Base-by-base conservation (phyloP, 2,797 vertebrate species). In the Gambelia wislizenii region DNA sequence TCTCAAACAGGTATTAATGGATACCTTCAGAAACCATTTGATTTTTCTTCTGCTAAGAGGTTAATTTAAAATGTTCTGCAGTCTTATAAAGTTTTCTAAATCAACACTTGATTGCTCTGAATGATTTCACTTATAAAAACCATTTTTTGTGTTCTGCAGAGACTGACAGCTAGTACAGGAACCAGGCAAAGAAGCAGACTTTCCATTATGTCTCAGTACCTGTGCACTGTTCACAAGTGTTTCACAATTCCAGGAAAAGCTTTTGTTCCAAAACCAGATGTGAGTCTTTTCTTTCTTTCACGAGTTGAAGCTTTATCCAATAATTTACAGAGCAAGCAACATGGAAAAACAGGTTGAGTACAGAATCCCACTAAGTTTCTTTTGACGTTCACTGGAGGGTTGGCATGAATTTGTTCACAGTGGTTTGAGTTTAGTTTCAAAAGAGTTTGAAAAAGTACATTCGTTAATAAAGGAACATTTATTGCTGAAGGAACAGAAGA, bases 181-280 rank as follows among this genome's bases (percentile, higher is more conserved):
- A 97, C 97, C 95, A 97, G 78, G 49, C 98, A 99, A 89, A 97
- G 98, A 83, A 98, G 99, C 92, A 98, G 99, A n/a, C 97, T 99
- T 80, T 99, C 99, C 61, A 30, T 99, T 85, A 99, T 99, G 98
- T 96, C 98, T 82, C 99, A 99, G 96, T 97, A 98, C 94, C 98
- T 99, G 89, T 99, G 98, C 94, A 95, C 88, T 0, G 98, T 99
- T 56, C 96, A 94, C 84, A 98, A 96, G 93, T 90, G 98, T 95
- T 98, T 99, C 69, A 94, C 97, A 59, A 99, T 99, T 96, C 98
- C 99, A 0, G 99, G 99, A 61, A 95, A 95, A 84, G 99, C 99
- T 75, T 99, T 99, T 69, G 92, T 99, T 92, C 99, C 99, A 89
- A 98, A 98, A 93, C 99, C 99, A 70, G 74, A 98, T 97, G 99